Evolutionary conservation across 2,797 vertebrate species (phyloP).

Genomic region (Xenopus petersii): DNA sequence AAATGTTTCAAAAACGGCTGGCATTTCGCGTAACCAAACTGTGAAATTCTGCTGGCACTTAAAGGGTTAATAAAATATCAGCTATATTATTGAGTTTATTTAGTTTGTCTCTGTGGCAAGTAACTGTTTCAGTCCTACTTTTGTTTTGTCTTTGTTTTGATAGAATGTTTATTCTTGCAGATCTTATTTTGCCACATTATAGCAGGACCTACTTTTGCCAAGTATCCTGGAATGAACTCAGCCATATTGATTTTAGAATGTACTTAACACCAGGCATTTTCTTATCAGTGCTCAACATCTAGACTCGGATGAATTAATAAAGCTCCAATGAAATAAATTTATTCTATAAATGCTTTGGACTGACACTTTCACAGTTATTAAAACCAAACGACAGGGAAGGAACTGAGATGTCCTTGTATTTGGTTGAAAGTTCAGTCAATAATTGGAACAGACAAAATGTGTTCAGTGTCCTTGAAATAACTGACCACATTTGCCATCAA

Average conservation of each 20-base stretch:
- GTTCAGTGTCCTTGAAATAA: conserved; percentile 1
- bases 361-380: neutral
- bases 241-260: conserved; percentile 1
- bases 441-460: conserved; percentile 11
- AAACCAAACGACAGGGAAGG: conserved; percentile 4
- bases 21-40: too few species aligned
- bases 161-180: too few species aligned
- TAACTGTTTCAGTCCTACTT: too few species aligned
- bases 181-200: too few species aligned
- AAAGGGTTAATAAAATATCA: too few species aligned
- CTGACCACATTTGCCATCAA: neutral
- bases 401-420: conserved; percentile 10
- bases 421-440: conserved; percentile 31
- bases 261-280: neutral
- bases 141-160: too few species aligned
- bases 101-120: too few species aligned
- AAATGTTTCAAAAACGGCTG: too few species aligned
- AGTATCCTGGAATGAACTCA: neutral
- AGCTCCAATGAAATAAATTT: neutral
- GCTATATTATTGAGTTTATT: too few species aligned
- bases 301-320: neutral
- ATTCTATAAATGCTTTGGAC: neutral
- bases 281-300: neutral
- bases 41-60: too few species aligned
- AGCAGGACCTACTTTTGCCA: neutral